Evolutionary conservation across 2,113 vertebrate species (phyloP), one percentile per base, ranked within the genome.

Genomic region (Micromys minutus): DNA sequence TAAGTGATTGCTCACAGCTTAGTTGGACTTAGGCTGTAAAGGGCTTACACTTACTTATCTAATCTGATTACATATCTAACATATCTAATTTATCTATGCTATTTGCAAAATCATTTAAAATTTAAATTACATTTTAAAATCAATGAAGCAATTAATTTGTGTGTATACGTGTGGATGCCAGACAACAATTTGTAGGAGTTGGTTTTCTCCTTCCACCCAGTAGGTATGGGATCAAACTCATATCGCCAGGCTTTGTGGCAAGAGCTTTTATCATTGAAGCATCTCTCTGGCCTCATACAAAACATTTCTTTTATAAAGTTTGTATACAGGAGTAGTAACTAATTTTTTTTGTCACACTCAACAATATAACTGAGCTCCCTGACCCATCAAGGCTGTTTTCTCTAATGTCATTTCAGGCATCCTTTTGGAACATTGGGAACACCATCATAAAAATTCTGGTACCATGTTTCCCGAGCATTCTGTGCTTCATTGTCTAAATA

Each of bases 1-100:
- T 21, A 87, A 81, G 8, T 65, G 21, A 6, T 55, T 74, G 42
- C 79, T 96, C 42, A 65, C 87, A 85, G 39, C n/a, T 6, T 61
- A 65, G 16, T n/a, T 81, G 47, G 10, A 76, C 50, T 93, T 94
- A 22, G 21, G 13, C 7, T 57, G 26, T 31, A 57, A 84, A 93
- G 26, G 19, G 63, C 59, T 5, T 0, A 45, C 80, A 12, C 5
- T 22, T 71, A 59, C 94, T 1, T 94, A 5, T 67, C 55, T 95
- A 90, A 92, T 21, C 42, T 79, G 19, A 7, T 24, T 74, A n/a
- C n/a, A n/a, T n/a, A n/a, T n/a, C n/a, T n/a, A n/a, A n/a, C n/a
- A n/a, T n/a, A n/a, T n/a, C n/a, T n/a, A 67, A 95, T 76, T 92
- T 85, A 71, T 57, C 86, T 55, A 61, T 26, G 39, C 91, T 90